Conservation (phyloP, 1,140 invertebrate genomes). For the Platyscapa corneri region DNA sequence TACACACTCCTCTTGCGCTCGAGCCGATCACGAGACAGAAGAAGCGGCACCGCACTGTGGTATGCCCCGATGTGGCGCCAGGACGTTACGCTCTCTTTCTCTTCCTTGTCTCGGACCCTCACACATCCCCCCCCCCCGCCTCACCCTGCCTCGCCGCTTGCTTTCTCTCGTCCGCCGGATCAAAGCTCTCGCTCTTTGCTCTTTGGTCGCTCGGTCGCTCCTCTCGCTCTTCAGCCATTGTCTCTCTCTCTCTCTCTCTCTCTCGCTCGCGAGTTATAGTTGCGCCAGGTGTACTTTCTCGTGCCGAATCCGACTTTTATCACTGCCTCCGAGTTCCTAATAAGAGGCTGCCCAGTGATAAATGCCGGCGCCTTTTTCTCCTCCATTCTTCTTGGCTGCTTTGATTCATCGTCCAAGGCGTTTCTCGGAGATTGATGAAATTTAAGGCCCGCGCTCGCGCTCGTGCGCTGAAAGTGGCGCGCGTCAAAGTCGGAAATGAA, state of each 20-base stretch:
- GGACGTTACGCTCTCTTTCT: slow-evolving; percentile 38
- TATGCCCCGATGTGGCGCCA: slow-evolving; percentile 70
- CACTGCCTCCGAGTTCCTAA: background rate
- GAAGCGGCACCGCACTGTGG: slow-evolving; percentile 51
- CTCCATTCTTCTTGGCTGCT: no score
- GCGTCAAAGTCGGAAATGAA: background rate
- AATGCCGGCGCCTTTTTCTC: no score
- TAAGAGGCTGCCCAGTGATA: background rate
- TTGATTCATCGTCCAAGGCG: background rate
- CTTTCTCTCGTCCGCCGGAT: slow-evolving; percentile 10
- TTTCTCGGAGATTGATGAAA: background rate
- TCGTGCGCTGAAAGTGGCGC: background rate
- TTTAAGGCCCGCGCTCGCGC: background rate
- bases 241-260: slow-evolving; percentile 32
- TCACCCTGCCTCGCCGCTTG: slow-evolving; percentile 49
- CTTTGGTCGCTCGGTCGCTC: slow-evolving; percentile 20
- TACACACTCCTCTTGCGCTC: no score
- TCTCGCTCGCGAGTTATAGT: background rate
- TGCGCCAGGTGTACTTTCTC: background rate
- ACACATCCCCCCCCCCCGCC: slow-evolving; percentile 53
- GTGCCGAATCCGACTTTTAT: background rate
- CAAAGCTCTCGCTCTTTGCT: background rate
- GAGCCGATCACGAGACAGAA: slow-evolving; percentile 43
- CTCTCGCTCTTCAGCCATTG: background rate
- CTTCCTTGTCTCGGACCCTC: background rate